These are phyloP conservation scores for Cynodonichthys magdalenae DNA, from an alignment of 2,797 vertebrate species.

Conservation along the genomic window DNA sequence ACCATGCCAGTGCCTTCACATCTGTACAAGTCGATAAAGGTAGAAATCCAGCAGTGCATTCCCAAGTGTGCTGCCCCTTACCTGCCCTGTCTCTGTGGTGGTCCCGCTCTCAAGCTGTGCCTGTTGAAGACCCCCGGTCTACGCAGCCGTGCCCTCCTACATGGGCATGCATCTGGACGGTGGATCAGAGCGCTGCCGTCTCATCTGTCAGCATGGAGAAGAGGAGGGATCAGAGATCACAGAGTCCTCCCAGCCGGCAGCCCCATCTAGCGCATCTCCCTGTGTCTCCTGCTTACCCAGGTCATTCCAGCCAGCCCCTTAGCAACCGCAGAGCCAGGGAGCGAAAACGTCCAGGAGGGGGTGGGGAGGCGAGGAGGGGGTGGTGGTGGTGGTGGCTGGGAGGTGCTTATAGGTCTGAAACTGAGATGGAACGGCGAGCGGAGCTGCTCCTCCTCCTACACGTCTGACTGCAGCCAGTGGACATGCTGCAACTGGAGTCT, in stretches of 20 bases:
- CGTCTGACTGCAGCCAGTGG: constrained; percentile 69
- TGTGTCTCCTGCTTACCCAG: constrained; percentile 66
- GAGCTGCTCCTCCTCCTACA: constrained; percentile 73
- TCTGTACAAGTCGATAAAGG: constrained; percentile 29
- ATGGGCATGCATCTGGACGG: constrained; percentile 70
- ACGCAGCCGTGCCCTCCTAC: constrained; percentile 75
- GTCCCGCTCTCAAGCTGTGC: constrained; percentile 58
- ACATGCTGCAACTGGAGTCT: constrained; percentile 65
- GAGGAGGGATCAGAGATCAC: constrained; percentile 67
- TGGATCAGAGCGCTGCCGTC: constrained; percentile 60
- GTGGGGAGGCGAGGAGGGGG: constrained; percentile 33
- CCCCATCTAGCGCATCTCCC: constrained; percentile 67
- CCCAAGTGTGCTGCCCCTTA: constrained; percentile 60
- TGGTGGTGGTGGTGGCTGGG: constrained; percentile 42
- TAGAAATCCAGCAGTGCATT: constrained; percentile 41
- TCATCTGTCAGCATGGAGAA: constrained; percentile 49
- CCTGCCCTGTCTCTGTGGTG: constrained; percentile 59
- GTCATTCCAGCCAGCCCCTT: constrained; percentile 77
- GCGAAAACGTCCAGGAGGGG: constrained; percentile 35
- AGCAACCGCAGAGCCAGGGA: constrained; percentile 71
- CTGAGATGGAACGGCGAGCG: constrained; percentile 58
- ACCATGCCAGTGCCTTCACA: constrained; percentile 24
- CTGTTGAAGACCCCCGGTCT: constrained; percentile 68
- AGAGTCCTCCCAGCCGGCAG: constrained; percentile 66
- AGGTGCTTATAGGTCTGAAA: constrained; percentile 73